Base-by-base conservation (phyloP, 2,888 invertebrate genomes). In the Nudaria mundana region DNA sequence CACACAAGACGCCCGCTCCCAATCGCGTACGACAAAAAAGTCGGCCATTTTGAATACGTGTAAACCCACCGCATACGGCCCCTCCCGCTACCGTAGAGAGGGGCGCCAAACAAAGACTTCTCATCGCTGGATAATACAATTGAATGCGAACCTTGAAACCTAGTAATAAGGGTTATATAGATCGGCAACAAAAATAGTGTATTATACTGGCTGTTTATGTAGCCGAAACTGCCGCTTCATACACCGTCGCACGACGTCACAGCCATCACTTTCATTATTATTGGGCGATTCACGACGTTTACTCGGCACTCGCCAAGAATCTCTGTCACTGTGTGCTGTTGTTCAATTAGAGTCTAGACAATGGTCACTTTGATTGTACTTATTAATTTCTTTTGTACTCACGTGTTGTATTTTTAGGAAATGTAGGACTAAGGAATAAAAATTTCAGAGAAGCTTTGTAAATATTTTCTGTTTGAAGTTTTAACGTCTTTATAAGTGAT, bases 211-310 rank as follows among this genome's bases (percentile, higher is more conserved):
- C 84, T 89, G 89, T 89, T 89, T 89, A 89, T 87, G 86, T 88
- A 84, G 87, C 87, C 86, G 76, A 88, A 89, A 89, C 84, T 77
- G 87, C 76, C 86, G 84, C 84, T 88, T 88, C 86, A 88, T 88
- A 87, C 85, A 86, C 83, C 84, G 82, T 20, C 5, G n/a, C n/a
- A 79, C 81, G 81, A 81, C 86, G 81, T 81, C 82, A 78, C 75
- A 71, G 76, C 86, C 83, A 84, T 88, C 88, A 82, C 80, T 85
- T 89, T 89, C 89, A 89, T 89, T 89, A 88, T 89, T 89, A 89
- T 89, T 87, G 83, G 86, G 79, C 89, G 85, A 89, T 89, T 88
- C 85, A 81, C 81, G 81, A 76, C 86, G 83, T 86, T 85, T 85
- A 85, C 83, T 73, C 78, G 77, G 74, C 74, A 76, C 79, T 81